Evolutionary conservation across 2,797 vertebrate genomes (phyloP).

Genomic region (Brachymystax lenok): DNA sequence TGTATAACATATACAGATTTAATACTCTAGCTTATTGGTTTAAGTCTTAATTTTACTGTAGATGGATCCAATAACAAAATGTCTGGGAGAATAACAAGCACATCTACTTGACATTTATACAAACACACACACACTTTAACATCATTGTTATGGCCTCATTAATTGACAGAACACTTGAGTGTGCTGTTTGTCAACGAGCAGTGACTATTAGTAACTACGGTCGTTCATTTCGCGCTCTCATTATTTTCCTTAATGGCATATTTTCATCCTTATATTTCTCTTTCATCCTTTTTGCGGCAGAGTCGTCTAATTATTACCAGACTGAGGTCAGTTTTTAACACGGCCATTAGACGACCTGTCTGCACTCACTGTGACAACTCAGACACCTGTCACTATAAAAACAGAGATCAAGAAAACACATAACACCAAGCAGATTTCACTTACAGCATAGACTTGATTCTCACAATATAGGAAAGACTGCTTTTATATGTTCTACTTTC

Average conservation of each 20-base stretch:
- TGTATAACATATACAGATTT: background rate
- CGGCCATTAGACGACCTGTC: background rate
- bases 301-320: background rate
- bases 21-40: background rate
- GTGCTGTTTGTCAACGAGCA: background rate
- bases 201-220: background rate
- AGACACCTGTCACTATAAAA: background rate
- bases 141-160: background rate
- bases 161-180: background rate
- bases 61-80: slow-evolving; percentile 16
- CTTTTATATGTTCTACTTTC: background rate
- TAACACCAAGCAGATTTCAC: background rate
- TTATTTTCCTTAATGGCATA: background rate
- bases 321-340: background rate
- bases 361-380: background rate
- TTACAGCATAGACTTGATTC: background rate
- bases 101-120: slow-evolving; percentile 11
- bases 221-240: background rate
- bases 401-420: background rate
- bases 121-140: background rate
- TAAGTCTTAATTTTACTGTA: slow-evolving; percentile 55
- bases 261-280: background rate
- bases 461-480: background rate
- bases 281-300: background rate
- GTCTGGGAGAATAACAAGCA: slow-evolving; percentile 35